A percentile compares a stretch with the other conserved stretches of the same genome.
Conservation (phyloP, 1,140 invertebrate genomes). For the Aphelenchoides fujianensis region DNA sequence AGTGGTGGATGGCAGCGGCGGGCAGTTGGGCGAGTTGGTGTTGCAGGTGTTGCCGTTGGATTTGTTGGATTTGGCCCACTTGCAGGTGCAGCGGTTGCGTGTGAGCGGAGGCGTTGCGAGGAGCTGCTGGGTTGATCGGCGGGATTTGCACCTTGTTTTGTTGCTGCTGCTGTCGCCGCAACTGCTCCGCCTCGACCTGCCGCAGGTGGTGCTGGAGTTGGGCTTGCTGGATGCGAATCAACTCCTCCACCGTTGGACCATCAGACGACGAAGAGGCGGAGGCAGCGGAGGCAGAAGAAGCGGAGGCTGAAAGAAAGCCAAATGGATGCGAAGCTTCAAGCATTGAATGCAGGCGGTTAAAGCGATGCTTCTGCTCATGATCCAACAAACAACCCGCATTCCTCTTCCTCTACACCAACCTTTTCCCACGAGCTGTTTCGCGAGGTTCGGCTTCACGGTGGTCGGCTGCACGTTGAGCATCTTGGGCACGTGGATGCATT, state of each 20-base stretch:
- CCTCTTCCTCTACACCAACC: too few relatives aligned
- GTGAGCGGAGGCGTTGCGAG: too few relatives aligned
- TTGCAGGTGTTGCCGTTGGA: not conserved
- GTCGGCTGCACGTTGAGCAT: not conserved
- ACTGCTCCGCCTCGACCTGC: not conserved
- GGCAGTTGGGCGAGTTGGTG: not conserved
- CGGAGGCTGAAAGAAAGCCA: too few relatives aligned
- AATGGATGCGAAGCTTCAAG: too few relatives aligned
- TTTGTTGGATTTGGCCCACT: not conserved
- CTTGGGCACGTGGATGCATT: conserved; percentile 14
- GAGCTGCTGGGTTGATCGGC: too few relatives aligned
- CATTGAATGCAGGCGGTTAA: too few relatives aligned
- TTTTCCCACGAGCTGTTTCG: not conserved
- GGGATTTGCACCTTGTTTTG: too few relatives aligned
- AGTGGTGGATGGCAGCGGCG: not conserved
- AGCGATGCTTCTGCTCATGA: too few relatives aligned
- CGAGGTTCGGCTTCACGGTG: not conserved
- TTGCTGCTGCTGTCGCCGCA: not conserved
- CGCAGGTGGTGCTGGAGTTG: conserved; percentile 9
- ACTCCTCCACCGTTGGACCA: conserved; percentile 6
- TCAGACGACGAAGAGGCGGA: not conserved
- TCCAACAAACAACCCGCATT: too few relatives aligned
- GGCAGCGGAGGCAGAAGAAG: not conserved
- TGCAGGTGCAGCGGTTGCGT: not conserved
- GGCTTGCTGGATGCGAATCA: conserved; percentile 20